Base-by-base conservation (phyloP, 2,113 vertebrate species). In the Toxotes jaculatrix region DNA sequence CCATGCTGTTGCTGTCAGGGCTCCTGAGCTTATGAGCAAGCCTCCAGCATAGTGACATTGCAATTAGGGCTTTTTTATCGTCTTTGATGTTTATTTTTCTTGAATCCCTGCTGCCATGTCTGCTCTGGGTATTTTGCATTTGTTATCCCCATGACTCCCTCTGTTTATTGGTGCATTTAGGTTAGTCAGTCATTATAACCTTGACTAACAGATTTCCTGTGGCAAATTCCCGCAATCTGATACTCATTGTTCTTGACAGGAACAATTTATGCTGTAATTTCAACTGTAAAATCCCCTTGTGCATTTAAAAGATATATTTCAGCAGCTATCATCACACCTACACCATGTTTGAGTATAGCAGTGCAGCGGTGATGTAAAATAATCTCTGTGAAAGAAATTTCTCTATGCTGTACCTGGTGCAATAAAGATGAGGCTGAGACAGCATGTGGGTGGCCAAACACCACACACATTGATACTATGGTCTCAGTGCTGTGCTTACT, bases 181-280 rank as follows among this genome's bases (percentile, higher is more conserved):
- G 49, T 79, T 64, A 65, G 51, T 80, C 76, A 79, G 77, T 71
- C 78, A 66, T 82, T 83, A 56, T 51, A 89, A 81, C 69, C 83
- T 81, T 77, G 77, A 89, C 80, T 74, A 87, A 88, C 59, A 86
- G 47, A 77, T 85, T 80, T 88, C 57, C 77, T 79, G 60, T 75
- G 49, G 56, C 60, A 59, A 78, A 85, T 81, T 64, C 70, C n/a
- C 10, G 71, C 40, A 80, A 83, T 68, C 32, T 55, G 45, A 63
- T 71, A 31, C 32, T 61, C 23, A 45, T 77, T 78, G 64, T 81
- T 90, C 47, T 51, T 77, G 71, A 84, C 67, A 47, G 49, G 38
- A 70, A 57, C 47, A n/a, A 64, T 75, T 63, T 76, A 74, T 70
- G 66, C 45, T 38, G 6, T 57, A 72, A 88, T 89, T 86, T 78